Evolutionary conservation across 2,797 vertebrate species (phyloP).

Genomic region (Micrastur ruficollis): DNA sequence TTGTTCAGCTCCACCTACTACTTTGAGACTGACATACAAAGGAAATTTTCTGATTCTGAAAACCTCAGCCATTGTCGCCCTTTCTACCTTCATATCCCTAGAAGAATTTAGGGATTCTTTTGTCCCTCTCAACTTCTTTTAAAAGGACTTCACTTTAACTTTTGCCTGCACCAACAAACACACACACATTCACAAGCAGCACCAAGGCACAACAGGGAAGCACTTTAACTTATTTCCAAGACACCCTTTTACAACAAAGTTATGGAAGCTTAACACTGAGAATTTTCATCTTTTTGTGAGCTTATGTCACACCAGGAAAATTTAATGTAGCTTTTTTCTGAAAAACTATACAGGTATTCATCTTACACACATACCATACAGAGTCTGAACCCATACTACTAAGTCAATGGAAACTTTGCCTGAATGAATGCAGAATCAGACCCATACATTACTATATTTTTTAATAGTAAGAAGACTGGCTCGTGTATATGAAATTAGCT

Average conservation of each 20-base stretch:
- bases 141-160: neutral
- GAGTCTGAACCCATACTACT: neutral
- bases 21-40: neutral
- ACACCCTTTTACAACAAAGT: neutral
- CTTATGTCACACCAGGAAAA: neutral
- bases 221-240: neutral
- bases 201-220: constrained; percentile 28
- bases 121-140: neutral
- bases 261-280: neutral
- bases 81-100: neutral
- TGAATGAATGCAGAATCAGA: neutral
- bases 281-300: neutral
- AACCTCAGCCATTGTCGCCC: neutral
- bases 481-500: neutral
- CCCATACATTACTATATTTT: neutral
- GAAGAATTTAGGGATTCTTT: neutral
- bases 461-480: neutral
- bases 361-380: neutral
- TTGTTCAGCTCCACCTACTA: neutral
- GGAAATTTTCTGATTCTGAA: neutral
- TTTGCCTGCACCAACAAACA: constrained; percentile 2
- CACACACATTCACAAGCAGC: neutral
- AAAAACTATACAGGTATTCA: neutral
- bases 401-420: neutral
- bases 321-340: neutral